Conservation (phyloP, 2,797 vertebrate genomes). For the Pangasius mekongensis region DNA sequence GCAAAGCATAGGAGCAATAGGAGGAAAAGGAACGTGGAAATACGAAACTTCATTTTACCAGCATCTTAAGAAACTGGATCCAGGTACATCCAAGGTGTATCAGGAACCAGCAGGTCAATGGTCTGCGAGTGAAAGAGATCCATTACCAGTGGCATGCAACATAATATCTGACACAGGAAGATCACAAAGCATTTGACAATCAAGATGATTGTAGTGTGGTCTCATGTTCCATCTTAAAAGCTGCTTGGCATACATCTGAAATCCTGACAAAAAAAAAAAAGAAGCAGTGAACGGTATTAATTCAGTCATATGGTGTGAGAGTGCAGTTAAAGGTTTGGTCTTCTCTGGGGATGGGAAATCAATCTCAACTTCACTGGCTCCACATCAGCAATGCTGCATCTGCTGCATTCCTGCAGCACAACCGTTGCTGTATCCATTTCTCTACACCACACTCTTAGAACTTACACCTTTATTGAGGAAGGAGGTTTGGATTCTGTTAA, state of each 20-base stretch:
- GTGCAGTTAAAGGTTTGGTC: constrained; percentile 26
- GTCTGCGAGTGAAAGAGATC: constrained; percentile 56
- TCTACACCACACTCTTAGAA: constrained; percentile 21
- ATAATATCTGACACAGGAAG: constrained; percentile 57
- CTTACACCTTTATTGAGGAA: neutral
- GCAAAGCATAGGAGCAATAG: constrained; percentile 2
- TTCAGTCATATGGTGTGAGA: constrained; percentile 15
- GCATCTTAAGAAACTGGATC: constrained; percentile 62
- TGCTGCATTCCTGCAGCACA: constrained; percentile 51
- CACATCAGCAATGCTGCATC: constrained; percentile 55
- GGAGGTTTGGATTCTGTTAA: neutral
- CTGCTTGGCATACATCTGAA: neutral
- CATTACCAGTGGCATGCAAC: constrained; percentile 58
- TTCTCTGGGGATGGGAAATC: constrained; percentile 47
- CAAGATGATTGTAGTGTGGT: constrained; percentile 48
- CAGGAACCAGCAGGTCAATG: constrained; percentile 58
- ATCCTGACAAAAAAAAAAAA: constrained; percentile 28
- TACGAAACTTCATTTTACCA: constrained; percentile 50
- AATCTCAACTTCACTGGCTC: constrained; percentile 46
- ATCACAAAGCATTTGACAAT: constrained; percentile 55
- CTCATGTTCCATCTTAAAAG: constrained; percentile 35
- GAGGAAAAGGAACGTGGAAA: constrained; percentile 43
- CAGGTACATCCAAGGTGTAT: constrained; percentile 53
- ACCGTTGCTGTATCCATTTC: neutral
- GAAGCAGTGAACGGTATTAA: neutral